Evolutionary conservation across 2,888 invertebrate species (phyloP), one percentile per base, ranked within the genome.

Genomic region (Balanococcus diminutus): DNA sequence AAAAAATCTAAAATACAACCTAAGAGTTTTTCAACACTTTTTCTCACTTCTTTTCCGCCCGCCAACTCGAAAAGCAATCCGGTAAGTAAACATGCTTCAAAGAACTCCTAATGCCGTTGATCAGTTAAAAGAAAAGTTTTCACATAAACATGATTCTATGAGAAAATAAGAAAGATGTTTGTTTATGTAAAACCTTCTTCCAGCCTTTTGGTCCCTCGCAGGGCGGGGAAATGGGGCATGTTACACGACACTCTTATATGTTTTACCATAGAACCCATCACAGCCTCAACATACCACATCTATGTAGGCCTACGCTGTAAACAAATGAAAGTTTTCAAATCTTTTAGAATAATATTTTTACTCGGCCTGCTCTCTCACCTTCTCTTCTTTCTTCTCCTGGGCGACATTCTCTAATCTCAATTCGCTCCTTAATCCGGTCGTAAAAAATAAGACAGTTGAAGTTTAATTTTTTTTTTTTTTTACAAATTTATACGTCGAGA

Each of bases 111-210:
- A 82, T 82, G 82, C 82, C 82, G 32, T n/a, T 82, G 82, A 82
- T 82, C 82, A 82, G 82, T 56, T 82, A 82, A 82, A 82, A 82
- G 46, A 82, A 82, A 82, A 82, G 82, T 82, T 82, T 82, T 56
- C 82, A 82, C 46, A 82, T 32, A 32, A 82, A 56, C 82, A 51
- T 79, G 75, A 36, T 79, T 79, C 75, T 36, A 36, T 79, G 75
- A 79, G 75, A 79, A 79, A 79, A 79, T 79, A 79, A 79, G 75
- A 79, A 79, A 79, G 75, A 79, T 79, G 75, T 79, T 79, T 79
- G 75, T 36, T 79, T 36, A 79, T 79, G 75, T 79, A 79, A 79
- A 82, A 56, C 82, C 51, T 81, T 81, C 42, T 81, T 5, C 42
- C 14, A 46, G 19, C 28, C 11, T 36, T 22, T 4, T 28, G 5